phyloP scores from a whole-genome alignment of 1,140 invertebrate genomes.

The Papilio polyxenes region DNA sequence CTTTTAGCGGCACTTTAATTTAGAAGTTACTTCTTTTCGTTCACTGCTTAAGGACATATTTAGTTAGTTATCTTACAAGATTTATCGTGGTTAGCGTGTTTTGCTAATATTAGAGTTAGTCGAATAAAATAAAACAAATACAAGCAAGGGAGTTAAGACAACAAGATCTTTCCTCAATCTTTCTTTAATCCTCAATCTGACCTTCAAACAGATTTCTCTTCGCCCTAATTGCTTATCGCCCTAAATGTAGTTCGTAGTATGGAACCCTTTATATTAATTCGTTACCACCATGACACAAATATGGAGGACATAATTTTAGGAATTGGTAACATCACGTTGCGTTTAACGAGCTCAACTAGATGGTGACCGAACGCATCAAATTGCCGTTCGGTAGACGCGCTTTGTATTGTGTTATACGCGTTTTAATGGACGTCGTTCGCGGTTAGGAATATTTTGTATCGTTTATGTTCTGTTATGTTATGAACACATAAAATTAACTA shows the following conservation, averaged over 20 bases:
- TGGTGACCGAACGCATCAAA: constrained; percentile 68
- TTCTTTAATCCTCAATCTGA: neutral
- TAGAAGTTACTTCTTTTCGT: neutral
- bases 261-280: constrained; percentile 46
- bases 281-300: constrained; percentile 57
- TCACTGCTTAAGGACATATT: too few relatives aligned
- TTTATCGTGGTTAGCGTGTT: neutral
- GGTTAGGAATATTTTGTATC: constrained; percentile 5
- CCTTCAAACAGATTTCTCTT: constrained; percentile 2
- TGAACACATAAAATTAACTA: neutral
- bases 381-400: constrained; percentile 55
- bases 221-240: constrained; percentile 16
- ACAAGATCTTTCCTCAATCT: neutral
- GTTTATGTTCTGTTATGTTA: neutral
- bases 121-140: neutral
- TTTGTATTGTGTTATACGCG: constrained; percentile 55
- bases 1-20: neutral
- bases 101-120: too few relatives aligned
- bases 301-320: constrained; percentile 69
- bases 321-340: constrained; percentile 63
- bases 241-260: constrained; percentile 33
- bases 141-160: neutral
- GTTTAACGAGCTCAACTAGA: constrained; percentile 76
- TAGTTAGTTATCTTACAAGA: neutral
- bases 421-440: constrained; percentile 41